Evolutionary conservation across 92 coral and sea anemone species (phyloP).

Genomic region (Porites evermanni): DNA sequence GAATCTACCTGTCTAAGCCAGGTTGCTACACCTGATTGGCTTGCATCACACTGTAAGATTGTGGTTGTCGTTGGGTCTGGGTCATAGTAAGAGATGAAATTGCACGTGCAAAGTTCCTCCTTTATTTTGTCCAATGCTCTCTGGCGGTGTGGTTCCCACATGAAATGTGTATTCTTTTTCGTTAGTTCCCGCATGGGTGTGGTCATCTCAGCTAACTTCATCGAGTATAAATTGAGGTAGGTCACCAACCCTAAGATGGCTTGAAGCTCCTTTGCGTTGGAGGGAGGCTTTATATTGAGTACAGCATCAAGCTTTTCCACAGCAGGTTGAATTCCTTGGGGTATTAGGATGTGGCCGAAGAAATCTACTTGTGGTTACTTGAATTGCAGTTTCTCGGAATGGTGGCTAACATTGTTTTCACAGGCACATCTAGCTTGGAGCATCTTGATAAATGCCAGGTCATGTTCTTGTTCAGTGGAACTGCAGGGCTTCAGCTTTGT

Average conservation of each 20-base stretch:
- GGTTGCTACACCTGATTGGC: slow-evolving; percentile 55
- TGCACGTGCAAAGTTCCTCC: slow-evolving; percentile 18
- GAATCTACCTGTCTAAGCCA: slow-evolving; percentile 50
- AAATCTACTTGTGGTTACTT: slow-evolving; percentile 59
- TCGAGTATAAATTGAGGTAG: slow-evolving; percentile 47
- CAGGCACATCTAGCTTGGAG: slow-evolving; percentile 37
- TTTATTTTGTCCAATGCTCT: too few species aligned
- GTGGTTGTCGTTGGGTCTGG: slow-evolving; percentile 59
- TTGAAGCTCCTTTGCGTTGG: slow-evolving; percentile 59
- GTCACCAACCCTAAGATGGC: slow-evolving; percentile 46
- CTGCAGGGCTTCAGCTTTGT: slow-evolving; percentile 35
- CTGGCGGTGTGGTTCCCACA: too few species aligned
- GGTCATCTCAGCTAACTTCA: slow-evolving; percentile 56
- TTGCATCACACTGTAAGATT: slow-evolving; percentile 61
- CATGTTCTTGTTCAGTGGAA: slow-evolving; percentile 49
- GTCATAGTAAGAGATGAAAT: slow-evolving; percentile 48
- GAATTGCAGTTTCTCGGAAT: slow-evolving; percentile 69
- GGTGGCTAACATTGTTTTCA: slow-evolving; percentile 54
- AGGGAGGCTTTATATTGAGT: neutral
- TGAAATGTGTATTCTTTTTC: neutral
- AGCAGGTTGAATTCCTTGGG: slow-evolving; percentile 55
- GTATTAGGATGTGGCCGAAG: slow-evolving; percentile 48
- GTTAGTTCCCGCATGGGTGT: slow-evolving; percentile 62
- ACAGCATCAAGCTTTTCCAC: slow-evolving; percentile 32
- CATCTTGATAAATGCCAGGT: slow-evolving; percentile 42